Evolutionary conservation across 2,888 invertebrate species (phyloP).

Genomic region (Cantharis nigra): DNA sequence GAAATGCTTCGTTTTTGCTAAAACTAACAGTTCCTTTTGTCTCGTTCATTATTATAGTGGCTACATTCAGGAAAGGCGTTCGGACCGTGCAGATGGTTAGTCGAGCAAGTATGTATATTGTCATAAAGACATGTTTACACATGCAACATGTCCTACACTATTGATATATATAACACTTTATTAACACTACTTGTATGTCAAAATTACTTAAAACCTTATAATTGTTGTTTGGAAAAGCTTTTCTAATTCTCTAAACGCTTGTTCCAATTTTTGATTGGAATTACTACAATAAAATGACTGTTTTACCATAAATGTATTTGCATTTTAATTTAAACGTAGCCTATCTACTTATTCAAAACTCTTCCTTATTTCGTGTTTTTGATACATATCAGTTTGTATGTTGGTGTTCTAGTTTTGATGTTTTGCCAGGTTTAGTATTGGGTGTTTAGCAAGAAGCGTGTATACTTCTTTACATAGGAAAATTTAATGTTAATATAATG

Average conservation of each 20-base stretch:
- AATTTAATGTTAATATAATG: not conserved
- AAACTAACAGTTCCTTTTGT: constrained; percentile 59
- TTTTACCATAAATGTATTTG: constrained; percentile 1
- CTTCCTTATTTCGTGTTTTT: constrained; percentile 19
- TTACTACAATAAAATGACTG: not conserved
- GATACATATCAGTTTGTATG: constrained; percentile 30
- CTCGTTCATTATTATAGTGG: constrained; percentile 73
- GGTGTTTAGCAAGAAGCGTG: constrained; percentile 36
- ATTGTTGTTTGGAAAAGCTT: constrained; percentile 14
- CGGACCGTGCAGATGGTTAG: constrained; percentile 98
- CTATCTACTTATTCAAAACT: constrained; percentile 1
- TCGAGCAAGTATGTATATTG: constrained; percentile 92
- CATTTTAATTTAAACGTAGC: constrained; percentile 7
- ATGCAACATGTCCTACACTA: constrained; percentile 16
- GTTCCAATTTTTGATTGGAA: not conserved
- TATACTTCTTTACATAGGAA: constrained; percentile 25
- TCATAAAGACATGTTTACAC: constrained; percentile 14
- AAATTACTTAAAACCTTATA: constrained; percentile 12
- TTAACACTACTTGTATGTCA: constrained; percentile 15
- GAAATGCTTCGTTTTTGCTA: constrained; percentile 44
- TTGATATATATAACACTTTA: constrained; percentile 13
- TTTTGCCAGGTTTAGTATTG: constrained; percentile 41
- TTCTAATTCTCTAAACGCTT: not conserved
- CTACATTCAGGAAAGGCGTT: constrained; percentile 99
- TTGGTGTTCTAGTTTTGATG: constrained; percentile 41